Percentiles rank a stretch among this genome's conserved stretches.
Evolutionary conservation across 2,888 invertebrate species (phyloP).

Genomic region (Macrophya alboannulata): DNA sequence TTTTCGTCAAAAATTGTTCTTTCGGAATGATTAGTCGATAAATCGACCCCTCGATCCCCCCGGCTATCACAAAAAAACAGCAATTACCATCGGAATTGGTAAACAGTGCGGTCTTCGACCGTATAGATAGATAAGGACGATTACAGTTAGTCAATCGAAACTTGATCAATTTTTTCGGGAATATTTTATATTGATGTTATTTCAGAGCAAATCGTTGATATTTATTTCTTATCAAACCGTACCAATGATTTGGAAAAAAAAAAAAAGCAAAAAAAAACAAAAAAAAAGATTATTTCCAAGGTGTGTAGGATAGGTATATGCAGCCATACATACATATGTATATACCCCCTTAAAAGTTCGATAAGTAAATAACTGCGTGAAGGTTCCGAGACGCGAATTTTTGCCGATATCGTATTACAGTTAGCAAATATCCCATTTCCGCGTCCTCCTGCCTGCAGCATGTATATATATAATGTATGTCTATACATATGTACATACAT

Average conservation of each 20-base stretch:
- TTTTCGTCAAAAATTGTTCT: no score
- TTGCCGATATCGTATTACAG: slow-evolving; percentile 26
- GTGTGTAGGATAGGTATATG: no score
- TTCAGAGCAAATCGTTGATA: no score
- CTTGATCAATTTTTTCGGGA: no score
- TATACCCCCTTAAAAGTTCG: neutral
- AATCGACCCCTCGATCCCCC: neutral
- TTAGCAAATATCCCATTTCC: neutral
- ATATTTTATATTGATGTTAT: no score
- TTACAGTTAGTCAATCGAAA: no score
- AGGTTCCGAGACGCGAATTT: neutral
- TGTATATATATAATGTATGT: no score
- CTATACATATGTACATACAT: neutral
- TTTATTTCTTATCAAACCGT: no score
- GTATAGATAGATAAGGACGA: neutral
- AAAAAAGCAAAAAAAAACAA: no score
- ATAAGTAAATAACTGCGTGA: neutral
- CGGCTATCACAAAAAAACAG: neutral
- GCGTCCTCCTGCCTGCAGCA: neutral
- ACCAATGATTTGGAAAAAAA: no score
- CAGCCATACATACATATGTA: neutral
- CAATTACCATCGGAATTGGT: neutral
- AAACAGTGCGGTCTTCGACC: neutral
- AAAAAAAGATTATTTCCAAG: no score
- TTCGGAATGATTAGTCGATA: neutral